Conservation (phyloP, 1,140 invertebrate genomes). For the Oryzaephilus surinamensis region DNA sequence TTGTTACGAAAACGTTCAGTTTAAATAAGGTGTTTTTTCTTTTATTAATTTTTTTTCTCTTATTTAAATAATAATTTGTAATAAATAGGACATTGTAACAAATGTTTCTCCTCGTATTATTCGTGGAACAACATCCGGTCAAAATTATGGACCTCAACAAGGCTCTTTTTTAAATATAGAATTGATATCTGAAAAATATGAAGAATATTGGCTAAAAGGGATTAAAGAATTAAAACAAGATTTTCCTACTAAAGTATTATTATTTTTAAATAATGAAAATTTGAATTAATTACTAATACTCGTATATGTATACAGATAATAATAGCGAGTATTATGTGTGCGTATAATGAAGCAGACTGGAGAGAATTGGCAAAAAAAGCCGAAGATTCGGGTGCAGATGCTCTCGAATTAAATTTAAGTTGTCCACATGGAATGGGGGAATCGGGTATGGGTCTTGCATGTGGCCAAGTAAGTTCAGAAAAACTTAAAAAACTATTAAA, state of each 20-base stretch:
- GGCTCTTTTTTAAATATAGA: slow-evolving; percentile 96
- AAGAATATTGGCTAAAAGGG: slow-evolving; percentile 84
- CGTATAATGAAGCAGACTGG: slow-evolving; percentile 85
- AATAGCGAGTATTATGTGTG: slow-evolving; percentile 96
- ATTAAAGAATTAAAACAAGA: slow-evolving; percentile 84
- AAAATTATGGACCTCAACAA: slow-evolving; percentile 88
- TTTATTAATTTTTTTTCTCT: too few relatives aligned
- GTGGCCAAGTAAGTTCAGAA: slow-evolving; percentile 67
- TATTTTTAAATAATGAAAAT: slow-evolving; percentile 1
- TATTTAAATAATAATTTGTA: slow-evolving; percentile 3
- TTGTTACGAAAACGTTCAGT: slow-evolving; percentile 91
- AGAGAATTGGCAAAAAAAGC: slow-evolving; percentile 64
- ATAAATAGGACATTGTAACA: slow-evolving; percentile 49
- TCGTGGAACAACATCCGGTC: slow-evolving; percentile 82
- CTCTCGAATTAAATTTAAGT: slow-evolving; percentile 90
- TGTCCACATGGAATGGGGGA: slow-evolving; percentile 99
- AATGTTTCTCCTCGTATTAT: slow-evolving; percentile 96
- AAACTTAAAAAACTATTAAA: too few relatives aligned
- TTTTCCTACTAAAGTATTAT: slow-evolving; percentile 56
- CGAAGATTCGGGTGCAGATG: slow-evolving; percentile 82
- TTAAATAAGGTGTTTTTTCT: slow-evolving; percentile 71
- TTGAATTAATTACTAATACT: slow-evolving; percentile 17
- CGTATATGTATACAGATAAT: too few relatives aligned
- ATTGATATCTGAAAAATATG: slow-evolving; percentile 93
- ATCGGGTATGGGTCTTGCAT: slow-evolving; percentile 94